phyloP scores from a whole-genome alignment of 1,140 invertebrate genomes.

The Euschistus heros region DNA sequence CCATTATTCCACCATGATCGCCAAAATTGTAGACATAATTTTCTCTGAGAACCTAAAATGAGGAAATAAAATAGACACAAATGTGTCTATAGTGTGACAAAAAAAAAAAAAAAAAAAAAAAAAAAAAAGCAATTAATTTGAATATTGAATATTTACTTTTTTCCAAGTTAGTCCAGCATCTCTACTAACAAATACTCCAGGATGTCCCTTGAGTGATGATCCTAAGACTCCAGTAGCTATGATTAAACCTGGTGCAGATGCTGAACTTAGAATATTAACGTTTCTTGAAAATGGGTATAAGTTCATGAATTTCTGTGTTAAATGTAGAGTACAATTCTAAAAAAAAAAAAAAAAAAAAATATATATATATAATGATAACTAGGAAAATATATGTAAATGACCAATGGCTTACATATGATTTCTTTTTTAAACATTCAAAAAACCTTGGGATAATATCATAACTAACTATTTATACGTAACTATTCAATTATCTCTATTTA shows the following conservation, averaged over 20 bases:
- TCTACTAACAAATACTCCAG: slow-evolving; percentile 61
- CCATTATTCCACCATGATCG: slow-evolving; percentile 78
- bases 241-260: slow-evolving; percentile 78
- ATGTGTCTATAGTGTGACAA: too few relatives aligned
- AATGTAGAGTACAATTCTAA: slow-evolving; percentile 66
- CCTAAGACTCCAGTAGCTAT: slow-evolving; percentile 76
- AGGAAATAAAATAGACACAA: not conserved
- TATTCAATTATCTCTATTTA: too few relatives aligned
- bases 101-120: too few relatives aligned
- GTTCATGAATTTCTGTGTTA: slow-evolving; percentile 74
- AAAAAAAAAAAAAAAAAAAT: slow-evolving; percentile 33
- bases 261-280: slow-evolving; percentile 71
- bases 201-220: slow-evolving; percentile 62
- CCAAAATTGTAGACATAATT: slow-evolving; percentile 81
- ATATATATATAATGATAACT: not conserved
- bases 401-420: not conserved
- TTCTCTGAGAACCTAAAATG: slow-evolving; percentile 53
- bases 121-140: not conserved
- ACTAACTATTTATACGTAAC: too few relatives aligned
- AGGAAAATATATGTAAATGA: not conserved
- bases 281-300: slow-evolving; percentile 67
- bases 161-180: slow-evolving; percentile 80
- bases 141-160: slow-evolving; percentile 41
- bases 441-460: too few relatives aligned
- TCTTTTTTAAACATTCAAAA: too few relatives aligned